A percentile compares a stretch with the other conserved stretches of the same genome.
These are phyloP conservation scores for Myiotriccus ornatus DNA, from an alignment of 2,797 vertebrate species.

Conservation along the genomic window DNA sequence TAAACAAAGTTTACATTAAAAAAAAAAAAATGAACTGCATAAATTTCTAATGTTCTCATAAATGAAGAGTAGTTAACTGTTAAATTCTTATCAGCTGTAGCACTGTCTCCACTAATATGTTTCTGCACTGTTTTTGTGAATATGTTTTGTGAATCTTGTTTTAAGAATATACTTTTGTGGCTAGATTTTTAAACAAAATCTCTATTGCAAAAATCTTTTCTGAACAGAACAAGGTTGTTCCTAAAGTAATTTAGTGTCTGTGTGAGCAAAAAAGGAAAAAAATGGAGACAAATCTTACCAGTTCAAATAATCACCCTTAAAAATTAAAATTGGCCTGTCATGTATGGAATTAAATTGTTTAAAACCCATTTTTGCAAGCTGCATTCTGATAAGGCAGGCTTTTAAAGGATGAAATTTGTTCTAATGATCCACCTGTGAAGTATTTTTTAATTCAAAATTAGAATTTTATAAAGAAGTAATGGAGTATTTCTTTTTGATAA, in stretches of 20 bases:
- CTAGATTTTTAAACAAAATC: neutral
- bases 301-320: conserved; percentile 26
- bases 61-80: neutral
- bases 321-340: conserved; percentile 48
- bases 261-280: neutral
- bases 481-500: conserved; percentile 68
- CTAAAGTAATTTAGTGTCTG: neutral
- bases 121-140: neutral
- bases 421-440: conserved; percentile 58
- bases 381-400: conserved; percentile 18
- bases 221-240: neutral
- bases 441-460: conserved; percentile 65
- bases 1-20: neutral
- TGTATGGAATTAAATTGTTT: conserved; percentile 20
- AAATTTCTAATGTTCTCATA: neutral
- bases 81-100: neutral
- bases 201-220: neutral
- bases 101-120: neutral
- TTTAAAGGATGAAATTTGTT: conserved; percentile 34
- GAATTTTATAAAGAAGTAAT: conserved; percentile 60
- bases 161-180: neutral
- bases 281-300: neutral
- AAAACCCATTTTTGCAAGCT: conserved; percentile 36
- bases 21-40: neutral
- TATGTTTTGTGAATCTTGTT: no score